A percentile compares a stretch with the other conserved stretches of the same genome.
phyloP scores from a whole-genome alignment of 2,797 vertebrate species.

The Telmatherina bonti region DNA sequence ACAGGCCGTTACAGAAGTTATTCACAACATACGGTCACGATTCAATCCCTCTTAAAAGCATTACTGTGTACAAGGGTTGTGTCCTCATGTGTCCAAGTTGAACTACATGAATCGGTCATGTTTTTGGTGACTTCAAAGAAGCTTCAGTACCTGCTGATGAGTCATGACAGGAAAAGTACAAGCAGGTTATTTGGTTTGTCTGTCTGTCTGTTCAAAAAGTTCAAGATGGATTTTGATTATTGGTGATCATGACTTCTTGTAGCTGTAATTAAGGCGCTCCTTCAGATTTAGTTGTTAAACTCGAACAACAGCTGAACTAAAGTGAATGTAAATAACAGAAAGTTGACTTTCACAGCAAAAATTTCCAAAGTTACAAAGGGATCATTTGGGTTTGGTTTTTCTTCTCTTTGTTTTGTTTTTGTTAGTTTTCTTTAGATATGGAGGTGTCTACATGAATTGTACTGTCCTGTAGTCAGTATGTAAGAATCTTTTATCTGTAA shows the following conservation, averaged over 20 bases:
- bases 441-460: not conserved
- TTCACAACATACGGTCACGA: too few species aligned
- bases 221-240: too few species aligned
- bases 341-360: not conserved
- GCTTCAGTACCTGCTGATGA: not conserved
- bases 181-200: too few species aligned
- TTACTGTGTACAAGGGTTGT: not conserved
- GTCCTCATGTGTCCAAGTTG: not conserved
- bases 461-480: not conserved
- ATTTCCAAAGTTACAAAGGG: not conserved
- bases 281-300: too few species aligned
- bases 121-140: not conserved
- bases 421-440: not conserved
- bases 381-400: too few species aligned
- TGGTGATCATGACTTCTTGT: too few species aligned
- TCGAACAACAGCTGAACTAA: not conserved
- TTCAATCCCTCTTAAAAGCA: too few species aligned
- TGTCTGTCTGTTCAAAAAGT: too few species aligned
- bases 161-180: too few species aligned
- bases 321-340: not conserved
- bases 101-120: not conserved
- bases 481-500: conserved; percentile 9
- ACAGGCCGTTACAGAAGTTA: not conserved
- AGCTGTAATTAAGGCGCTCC: too few species aligned
- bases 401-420: not conserved